phyloP scores from a whole-genome alignment of 2,888 invertebrate genomes.

The Limnephilus rhombicus region DNA sequence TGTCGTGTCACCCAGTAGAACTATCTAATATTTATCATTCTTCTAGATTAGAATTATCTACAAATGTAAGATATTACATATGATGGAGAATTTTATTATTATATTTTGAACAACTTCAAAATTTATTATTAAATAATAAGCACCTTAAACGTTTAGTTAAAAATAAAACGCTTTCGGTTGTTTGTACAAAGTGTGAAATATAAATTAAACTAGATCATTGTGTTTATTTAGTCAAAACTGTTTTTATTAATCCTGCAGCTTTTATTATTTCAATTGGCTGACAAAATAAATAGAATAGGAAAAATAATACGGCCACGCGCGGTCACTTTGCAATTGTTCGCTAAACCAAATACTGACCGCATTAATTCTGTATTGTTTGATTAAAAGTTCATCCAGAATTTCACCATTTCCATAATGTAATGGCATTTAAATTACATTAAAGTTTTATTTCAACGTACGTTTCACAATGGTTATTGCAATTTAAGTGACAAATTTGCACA shows the following conservation, averaged over 20 bases:
- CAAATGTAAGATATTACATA: too few species aligned
- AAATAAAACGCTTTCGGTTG: too few species aligned
- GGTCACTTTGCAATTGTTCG: neutral
- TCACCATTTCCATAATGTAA: neutral
- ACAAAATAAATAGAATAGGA: neutral
- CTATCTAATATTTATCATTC: too few species aligned
- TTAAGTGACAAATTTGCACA: neutral
- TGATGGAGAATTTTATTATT: too few species aligned
- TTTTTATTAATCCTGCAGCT: neutral
- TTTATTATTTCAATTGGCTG: neutral
- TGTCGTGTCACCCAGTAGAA: too few species aligned
- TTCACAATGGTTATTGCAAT: neutral
- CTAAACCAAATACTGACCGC: neutral
- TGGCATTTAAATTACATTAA: neutral
- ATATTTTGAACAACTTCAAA: too few species aligned
- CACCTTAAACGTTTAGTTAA: too few species aligned
- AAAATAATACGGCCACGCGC: neutral
- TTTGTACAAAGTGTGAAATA: too few species aligned
- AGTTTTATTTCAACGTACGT: neutral
- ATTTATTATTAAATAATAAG: too few species aligned
- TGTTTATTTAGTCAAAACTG: neutral
- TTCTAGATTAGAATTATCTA: too few species aligned
- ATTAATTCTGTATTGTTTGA: neutral
- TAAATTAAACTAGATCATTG: neutral
- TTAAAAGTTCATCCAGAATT: neutral